Evolutionary conservation across 2,113 vertebrate species (phyloP), one percentile per base, ranked within the genome.

Genomic region (Actinemys pallida): DNA sequence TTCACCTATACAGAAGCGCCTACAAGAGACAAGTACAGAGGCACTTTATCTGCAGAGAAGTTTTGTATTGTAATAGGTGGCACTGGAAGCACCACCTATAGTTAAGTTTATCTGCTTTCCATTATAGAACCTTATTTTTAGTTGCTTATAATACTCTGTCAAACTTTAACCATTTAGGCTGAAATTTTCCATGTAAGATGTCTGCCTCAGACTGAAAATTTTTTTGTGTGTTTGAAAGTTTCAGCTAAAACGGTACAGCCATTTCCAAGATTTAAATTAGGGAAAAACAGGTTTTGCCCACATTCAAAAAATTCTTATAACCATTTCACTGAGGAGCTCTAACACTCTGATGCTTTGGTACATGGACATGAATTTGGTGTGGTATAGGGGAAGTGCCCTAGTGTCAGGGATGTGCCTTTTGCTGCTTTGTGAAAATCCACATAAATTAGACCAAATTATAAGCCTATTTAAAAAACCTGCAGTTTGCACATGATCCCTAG

Each of bases 1-100:
- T 85, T 97, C 94, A 92, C 89, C 87, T 85, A 81, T 57, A 80
- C 78, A 86, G 94, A 62, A 29, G 94, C 94, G 89, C 76, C 86
- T 78, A 78, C 42, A 78, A 96, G 86, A 76, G 84, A 35, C 13
- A 72, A 50, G 76, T 42, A 45, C 22, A 78, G 45, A 84, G 83
- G 75, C 24, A 2, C 56, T 14, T 50, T 79, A 86, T 5, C 57
- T 78, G 4, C 84, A 79, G 47, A 86, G 82, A 24, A 65, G 79
- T 1, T 4, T 59, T 52, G 72, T 75, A 47, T 69, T 31, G 47
- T 5, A n/a, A 79, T 57, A 81, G 3, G 25, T 47, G 2, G 50
- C 0, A 87, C 5, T 10, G 81, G 25, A 69, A 83, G 5, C 1
- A 3, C 75, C 57, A 19, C 27, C 57, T 65, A 57, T 0, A 2